Percentiles rank a stretch among this genome's conserved stretches.
Conservation (phyloP, 2,797 vertebrate genomes). For the Falco concolor region DNA sequence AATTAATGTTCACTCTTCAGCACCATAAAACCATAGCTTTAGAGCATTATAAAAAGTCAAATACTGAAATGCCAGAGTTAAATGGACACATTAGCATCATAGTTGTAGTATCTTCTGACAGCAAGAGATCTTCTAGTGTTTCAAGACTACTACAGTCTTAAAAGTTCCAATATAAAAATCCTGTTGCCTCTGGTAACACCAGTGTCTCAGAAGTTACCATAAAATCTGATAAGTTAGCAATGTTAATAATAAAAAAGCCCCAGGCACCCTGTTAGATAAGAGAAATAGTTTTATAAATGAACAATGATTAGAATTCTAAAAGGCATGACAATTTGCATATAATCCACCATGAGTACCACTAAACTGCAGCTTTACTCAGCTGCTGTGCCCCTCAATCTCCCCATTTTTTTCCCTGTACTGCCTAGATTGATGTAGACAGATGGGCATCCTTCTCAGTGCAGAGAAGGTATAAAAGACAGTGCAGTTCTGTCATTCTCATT, state of each 20-base stretch:
- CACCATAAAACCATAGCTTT: not conserved
- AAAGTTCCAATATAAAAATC: not conserved
- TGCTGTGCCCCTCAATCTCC: not conserved
- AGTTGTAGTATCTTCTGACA: not conserved
- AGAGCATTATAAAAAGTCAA: not conserved
- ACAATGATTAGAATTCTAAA: not conserved
- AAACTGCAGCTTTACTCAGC: not conserved
- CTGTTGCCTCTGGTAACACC: not conserved
- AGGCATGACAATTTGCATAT: not conserved
- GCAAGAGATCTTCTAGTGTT: not conserved
- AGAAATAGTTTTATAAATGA: not conserved
- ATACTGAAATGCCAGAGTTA: not conserved
- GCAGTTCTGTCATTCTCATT: not conserved
- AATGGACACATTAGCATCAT: not conserved
- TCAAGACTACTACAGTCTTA: not conserved
- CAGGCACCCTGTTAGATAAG: not conserved
- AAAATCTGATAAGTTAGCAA: too few relatives aligned
- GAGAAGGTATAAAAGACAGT: not conserved
- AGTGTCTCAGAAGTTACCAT: not conserved
- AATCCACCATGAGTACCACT: not conserved
- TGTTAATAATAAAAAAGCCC: not conserved
- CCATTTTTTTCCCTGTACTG: too few relatives aligned
- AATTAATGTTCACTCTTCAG: not conserved
- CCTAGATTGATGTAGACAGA: not conserved
- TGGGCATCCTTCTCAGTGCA: not conserved